Percentiles rank a stretch among this genome's conserved stretches.
phyloP scores from a whole-genome alignment of 2,888 invertebrate genomes.

The Tricholauxania praeusta region DNA sequence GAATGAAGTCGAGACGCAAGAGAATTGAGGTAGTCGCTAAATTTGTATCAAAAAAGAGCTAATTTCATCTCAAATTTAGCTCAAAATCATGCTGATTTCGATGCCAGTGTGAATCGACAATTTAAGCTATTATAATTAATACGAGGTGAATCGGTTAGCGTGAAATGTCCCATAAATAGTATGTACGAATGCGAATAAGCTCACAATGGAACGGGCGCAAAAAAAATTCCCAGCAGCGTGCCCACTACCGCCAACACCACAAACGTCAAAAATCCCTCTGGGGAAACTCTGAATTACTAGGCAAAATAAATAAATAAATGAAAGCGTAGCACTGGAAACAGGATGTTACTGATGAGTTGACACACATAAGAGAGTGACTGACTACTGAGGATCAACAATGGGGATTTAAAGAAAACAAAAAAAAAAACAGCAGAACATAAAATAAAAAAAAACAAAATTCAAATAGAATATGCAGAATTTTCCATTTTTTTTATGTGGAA shows the following conservation, averaged over 20 bases:
- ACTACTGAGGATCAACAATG: neutral
- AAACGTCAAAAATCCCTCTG: neutral
- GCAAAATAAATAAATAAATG: neutral
- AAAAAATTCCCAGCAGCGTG: too few relatives aligned
- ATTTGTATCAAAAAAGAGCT: too few relatives aligned
- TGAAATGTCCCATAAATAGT: too few relatives aligned
- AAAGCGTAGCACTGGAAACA: neutral
- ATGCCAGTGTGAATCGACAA: too few relatives aligned
- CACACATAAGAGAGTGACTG: slow-evolving; percentile 10
- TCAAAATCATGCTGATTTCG: too few relatives aligned
- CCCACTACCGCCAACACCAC: too few relatives aligned
- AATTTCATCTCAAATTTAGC: too few relatives aligned
- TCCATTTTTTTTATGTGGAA: neutral
- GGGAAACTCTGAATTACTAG: neutral
- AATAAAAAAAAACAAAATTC: neutral
- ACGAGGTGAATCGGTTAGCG: too few relatives aligned
- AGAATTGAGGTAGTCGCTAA: too few relatives aligned
- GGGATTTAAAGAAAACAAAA: neutral
- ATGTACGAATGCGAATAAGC: too few relatives aligned
- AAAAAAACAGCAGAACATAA: neutral
- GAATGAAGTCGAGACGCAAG: too few relatives aligned
- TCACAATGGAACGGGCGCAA: neutral
- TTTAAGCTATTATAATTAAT: too few relatives aligned
- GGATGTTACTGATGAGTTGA: slow-evolving; percentile 13
- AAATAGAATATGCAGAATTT: neutral